Conservation (phyloP, 2,888 invertebrate genomes). For the Macrophya annulata region DNA sequence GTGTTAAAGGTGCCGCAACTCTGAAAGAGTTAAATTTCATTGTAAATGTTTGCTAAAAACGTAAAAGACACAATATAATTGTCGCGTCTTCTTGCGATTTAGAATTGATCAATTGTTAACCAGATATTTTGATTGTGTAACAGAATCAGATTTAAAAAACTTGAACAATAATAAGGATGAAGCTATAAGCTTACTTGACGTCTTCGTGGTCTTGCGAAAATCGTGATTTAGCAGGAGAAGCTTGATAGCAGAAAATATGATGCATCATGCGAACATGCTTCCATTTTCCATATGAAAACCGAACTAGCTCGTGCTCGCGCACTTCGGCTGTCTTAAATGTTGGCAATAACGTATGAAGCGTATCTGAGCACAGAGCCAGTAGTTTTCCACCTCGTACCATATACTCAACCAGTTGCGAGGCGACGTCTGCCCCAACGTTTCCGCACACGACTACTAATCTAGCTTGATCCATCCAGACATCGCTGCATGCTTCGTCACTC, state of each 20-base stretch:
- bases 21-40: constrained; percentile 16
- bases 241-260: constrained; percentile 94
- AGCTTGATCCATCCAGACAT: constrained; percentile 85
- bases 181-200: constrained; percentile 69
- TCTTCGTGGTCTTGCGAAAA: constrained; percentile 90
- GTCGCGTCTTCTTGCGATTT: not conserved
- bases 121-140: not conserved
- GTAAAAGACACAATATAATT: not conserved
- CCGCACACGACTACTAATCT: constrained; percentile 90
- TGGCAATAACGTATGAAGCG: constrained; percentile 89
- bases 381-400: constrained; percentile 88
- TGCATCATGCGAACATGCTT: constrained; percentile 92
- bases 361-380: constrained; percentile 90
- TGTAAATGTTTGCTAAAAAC: not conserved
- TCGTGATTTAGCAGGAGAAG: constrained; percentile 91
- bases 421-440: constrained; percentile 85
- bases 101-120: not conserved
- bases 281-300: constrained; percentile 92
- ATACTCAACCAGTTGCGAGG: constrained; percentile 86
- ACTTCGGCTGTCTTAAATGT: constrained; percentile 93
- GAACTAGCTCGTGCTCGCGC: constrained; percentile 91
- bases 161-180: constrained; percentile 38
- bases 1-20: constrained; percentile 66
- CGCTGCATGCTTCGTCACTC: constrained; percentile 77
- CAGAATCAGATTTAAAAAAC: constrained; percentile 44